Conservation (phyloP, 2,113 vertebrate species). For the Rhea americana region DNA sequence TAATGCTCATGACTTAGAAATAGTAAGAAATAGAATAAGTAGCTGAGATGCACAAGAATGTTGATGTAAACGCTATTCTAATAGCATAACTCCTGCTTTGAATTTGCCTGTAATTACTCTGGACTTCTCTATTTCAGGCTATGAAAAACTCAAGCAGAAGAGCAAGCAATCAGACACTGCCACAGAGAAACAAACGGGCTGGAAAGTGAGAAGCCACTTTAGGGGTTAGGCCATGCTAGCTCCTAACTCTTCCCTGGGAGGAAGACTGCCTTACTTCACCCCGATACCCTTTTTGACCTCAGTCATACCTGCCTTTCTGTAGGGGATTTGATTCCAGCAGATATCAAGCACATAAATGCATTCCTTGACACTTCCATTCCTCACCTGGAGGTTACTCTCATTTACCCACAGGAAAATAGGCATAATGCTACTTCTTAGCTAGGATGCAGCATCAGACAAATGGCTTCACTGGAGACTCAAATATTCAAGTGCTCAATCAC, state of each 20-base stretch:
- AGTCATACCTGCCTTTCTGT: background rate
- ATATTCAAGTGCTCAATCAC: background rate
- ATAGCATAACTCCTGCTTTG: background rate
- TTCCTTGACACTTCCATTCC: background rate
- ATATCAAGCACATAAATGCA: background rate
- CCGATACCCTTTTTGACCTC: background rate
- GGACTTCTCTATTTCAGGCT: background rate
- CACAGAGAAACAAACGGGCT: background rate
- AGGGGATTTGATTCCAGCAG: background rate
- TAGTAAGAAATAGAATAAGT: background rate
- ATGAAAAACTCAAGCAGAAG: background rate
- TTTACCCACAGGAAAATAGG: background rate
- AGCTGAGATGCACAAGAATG: background rate
- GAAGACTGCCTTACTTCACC: background rate
- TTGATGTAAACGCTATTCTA: background rate
- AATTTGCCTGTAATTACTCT: background rate
- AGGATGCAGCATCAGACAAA: background rate
- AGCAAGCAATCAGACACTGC: background rate
- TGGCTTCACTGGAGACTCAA: background rate
- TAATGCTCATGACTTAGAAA: background rate
- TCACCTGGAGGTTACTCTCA: background rate
- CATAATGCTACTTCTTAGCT: background rate
- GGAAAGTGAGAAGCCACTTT: background rate
- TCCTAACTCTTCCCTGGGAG: background rate
- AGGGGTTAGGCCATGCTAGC: background rate